Conservation (phyloP, 2,797 vertebrate genomes). For the Acanthornis magna region DNA sequence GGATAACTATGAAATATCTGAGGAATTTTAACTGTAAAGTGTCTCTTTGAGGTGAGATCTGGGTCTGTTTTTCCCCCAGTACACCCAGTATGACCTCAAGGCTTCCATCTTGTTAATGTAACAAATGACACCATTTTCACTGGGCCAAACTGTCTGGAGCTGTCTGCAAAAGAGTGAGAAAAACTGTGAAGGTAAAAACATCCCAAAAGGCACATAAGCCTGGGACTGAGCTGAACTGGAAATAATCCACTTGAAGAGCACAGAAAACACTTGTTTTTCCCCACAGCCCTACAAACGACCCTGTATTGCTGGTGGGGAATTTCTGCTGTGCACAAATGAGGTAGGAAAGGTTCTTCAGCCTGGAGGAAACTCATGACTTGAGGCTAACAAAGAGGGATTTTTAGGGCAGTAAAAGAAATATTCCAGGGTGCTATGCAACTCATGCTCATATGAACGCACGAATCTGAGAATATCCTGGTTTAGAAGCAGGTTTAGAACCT, state of each 20-base stretch:
- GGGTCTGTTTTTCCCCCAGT: background rate
- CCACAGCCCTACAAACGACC: background rate
- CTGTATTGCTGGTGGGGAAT: background rate
- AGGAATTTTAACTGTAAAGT: background rate
- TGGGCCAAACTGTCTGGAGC: background rate
- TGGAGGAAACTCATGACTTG: background rate
- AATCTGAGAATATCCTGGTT: background rate
- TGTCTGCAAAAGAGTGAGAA: background rate
- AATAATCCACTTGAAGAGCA: background rate
- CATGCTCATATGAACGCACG: fast-evolving
- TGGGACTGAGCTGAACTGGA: background rate
- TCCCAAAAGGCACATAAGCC: background rate
- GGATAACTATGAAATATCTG: background rate
- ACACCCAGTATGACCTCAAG: background rate
- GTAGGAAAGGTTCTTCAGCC: background rate
- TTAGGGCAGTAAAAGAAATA: background rate
- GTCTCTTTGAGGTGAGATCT: background rate
- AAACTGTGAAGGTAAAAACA: background rate
- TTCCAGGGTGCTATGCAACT: background rate
- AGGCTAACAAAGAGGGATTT: background rate
- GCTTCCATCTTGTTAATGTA: background rate
- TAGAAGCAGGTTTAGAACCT: background rate
- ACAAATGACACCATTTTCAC: background rate
- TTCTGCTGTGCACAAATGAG: fast-evolving
- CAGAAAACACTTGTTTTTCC: background rate